These are phyloP conservation scores for Seira ritae DNA, from an alignment of 2,888 invertebrate genomes.

Conservation along the genomic window DNA sequence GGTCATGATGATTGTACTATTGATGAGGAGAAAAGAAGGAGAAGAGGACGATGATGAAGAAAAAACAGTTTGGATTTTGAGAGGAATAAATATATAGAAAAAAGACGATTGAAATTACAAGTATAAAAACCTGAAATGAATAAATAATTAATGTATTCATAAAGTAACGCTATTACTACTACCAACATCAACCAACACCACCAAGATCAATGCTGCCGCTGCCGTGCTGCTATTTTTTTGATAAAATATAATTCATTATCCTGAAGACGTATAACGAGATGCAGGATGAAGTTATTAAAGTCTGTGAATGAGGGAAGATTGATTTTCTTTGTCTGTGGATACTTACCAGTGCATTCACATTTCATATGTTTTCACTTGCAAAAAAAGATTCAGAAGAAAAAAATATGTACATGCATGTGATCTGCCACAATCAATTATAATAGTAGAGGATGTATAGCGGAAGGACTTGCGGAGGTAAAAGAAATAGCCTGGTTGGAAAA, in stretches of 20 bases:
- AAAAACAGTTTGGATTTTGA: conserved; percentile 51
- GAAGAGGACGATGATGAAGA: conserved; percentile 31
- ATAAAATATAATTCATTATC: conserved; percentile 24
- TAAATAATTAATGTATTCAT: conserved; percentile 65
- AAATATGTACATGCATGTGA: not conserved
- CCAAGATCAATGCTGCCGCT: conserved; percentile 20
- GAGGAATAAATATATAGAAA: conserved; percentile 8
- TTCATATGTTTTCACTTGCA: conserved; percentile 8
- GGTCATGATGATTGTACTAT: conserved; percentile 53
- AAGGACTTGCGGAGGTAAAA: conserved; percentile 7
- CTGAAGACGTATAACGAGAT: conserved; percentile 36
- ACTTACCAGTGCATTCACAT: conserved; percentile 39
- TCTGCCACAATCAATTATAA: conserved; percentile 24
- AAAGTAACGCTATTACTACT: conserved; percentile 41
- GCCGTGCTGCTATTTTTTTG: not conserved
- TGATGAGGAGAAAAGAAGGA: conserved; percentile 21
- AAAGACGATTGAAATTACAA: conserved; percentile 47
- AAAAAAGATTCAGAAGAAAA: not conserved
- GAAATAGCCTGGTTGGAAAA: conserved; percentile 13
- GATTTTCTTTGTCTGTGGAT: conserved; percentile 6
- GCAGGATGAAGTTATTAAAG: conserved; percentile 61
- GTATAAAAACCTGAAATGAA: conserved; percentile 64
- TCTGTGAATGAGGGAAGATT: conserved; percentile 23
- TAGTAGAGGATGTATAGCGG: conserved; percentile 14
- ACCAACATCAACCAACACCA: conserved; percentile 23